Conservation (phyloP, 2,888 invertebrate genomes). For the Apoda limacodes region DNA sequence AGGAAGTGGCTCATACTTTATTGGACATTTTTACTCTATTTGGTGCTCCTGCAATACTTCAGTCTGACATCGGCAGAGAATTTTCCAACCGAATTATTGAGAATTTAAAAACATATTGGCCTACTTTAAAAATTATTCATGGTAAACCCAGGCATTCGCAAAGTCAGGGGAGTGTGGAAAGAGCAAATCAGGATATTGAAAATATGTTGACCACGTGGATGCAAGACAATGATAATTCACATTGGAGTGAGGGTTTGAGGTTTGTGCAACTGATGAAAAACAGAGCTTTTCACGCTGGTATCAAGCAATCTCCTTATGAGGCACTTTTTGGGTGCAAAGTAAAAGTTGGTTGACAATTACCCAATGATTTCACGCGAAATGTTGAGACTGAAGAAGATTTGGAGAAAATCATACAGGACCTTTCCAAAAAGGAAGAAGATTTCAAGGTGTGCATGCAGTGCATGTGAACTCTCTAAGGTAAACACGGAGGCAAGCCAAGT, state of each 20-base stretch:
- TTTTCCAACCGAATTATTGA: neutral
- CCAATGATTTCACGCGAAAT: too few relatives aligned
- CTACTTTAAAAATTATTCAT: slow-evolving; percentile 1
- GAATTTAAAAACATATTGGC: slow-evolving; percentile 1
- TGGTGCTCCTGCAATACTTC: slow-evolving; percentile 2
- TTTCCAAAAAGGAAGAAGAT: too few relatives aligned
- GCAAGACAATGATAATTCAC: slow-evolving; percentile 5
- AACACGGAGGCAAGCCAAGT: slow-evolving; percentile 2
- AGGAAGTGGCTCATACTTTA: too few relatives aligned
- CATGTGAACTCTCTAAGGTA: too few relatives aligned
- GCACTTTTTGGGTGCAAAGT: slow-evolving; percentile 3
- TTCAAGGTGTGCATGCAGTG: too few relatives aligned
- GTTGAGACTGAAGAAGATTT: slow-evolving; percentile 8
- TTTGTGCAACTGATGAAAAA: slow-evolving; percentile 45
- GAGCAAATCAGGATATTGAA: slow-evolving; percentile 33
- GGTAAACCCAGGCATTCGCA: slow-evolving; percentile 13
- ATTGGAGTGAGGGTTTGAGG: slow-evolving; percentile 37
- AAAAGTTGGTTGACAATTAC: slow-evolving; percentile 4
- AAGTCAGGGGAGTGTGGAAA: slow-evolving; percentile 30
- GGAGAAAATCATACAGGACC: too few relatives aligned
- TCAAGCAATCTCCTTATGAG: slow-evolving; percentile 26
- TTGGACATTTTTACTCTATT: too few relatives aligned
- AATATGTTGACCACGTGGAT: slow-evolving; percentile 21
- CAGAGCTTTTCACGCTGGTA: slow-evolving; percentile 30
- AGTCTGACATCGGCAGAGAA: slow-evolving; percentile 1